phyloP scores from a whole-genome alignment of 2,113 vertebrate species.

The Pseudopodoces humilis region DNA sequence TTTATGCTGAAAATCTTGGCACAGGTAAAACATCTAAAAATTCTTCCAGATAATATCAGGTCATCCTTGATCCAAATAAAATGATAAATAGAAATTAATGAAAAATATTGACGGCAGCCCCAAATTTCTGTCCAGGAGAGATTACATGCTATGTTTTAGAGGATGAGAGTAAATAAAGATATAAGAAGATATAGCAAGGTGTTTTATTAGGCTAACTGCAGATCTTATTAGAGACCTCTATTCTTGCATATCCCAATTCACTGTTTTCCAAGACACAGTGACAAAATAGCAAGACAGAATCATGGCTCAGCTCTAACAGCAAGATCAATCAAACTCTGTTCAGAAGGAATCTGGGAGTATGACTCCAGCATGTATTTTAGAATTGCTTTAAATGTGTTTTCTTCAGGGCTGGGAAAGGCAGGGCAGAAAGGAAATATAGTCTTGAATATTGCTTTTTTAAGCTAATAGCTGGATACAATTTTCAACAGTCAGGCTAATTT shows the following conservation, averaged over 20 bases:
- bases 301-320: neutral
- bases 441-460: neutral
- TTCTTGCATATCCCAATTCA: neutral
- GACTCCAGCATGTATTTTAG: neutral
- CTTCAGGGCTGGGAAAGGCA: neutral
- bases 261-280: neutral
- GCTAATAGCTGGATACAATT: neutral
- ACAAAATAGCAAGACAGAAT: neutral
- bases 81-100: neutral
- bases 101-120: neutral
- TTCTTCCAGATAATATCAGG: neutral
- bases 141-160: neutral
- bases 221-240: neutral
- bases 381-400: neutral
- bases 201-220: neutral
- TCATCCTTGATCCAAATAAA: neutral
- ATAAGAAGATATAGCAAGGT: neutral
- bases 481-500: conserved; percentile 9
- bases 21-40: neutral
- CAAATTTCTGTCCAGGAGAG: neutral
- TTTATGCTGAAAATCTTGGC: neutral
- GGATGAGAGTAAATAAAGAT: neutral
- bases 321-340: neutral
- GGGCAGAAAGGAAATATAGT: neutral
- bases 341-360: neutral